Conservation (phyloP, 2,888 invertebrate genomes). For the Phytoseiulus persimilis region DNA sequence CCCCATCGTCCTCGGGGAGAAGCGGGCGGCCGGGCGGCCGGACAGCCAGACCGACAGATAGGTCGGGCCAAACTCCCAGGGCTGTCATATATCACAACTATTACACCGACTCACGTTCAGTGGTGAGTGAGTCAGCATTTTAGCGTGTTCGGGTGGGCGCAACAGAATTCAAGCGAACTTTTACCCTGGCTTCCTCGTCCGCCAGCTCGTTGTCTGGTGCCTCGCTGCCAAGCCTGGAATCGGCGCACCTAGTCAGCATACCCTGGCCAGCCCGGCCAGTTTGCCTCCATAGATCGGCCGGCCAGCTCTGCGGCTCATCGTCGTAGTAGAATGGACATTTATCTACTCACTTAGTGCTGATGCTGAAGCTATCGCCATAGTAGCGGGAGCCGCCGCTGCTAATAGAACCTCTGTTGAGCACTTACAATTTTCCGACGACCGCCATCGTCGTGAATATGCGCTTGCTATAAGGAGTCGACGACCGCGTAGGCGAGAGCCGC, state of each 20-base stretch:
- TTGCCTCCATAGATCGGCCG: background rate
- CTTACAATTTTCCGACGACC: background rate
- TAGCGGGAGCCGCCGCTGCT: background rate
- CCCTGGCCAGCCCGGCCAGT: background rate
- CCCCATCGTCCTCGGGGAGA: background rate
- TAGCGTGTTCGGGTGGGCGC: background rate
- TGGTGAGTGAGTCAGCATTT: background rate
- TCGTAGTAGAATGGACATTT: background rate
- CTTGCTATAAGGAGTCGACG: background rate
- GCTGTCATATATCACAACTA: background rate
- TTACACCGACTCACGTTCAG: background rate
- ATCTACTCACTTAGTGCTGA: background rate
- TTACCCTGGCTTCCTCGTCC: background rate
- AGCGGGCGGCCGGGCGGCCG: background rate
- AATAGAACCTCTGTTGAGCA: background rate
- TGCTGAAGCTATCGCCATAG: background rate
- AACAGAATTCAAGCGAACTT: background rate
- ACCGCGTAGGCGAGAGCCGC: background rate
- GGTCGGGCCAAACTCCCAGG: background rate
- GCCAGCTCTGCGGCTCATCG: background rate
- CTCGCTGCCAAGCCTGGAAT: background rate
- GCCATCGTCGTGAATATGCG: background rate
- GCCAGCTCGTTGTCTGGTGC: background rate
- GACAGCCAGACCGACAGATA: too few species aligned
- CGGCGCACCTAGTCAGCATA: background rate